Conservation (phyloP, 2,113 vertebrate species). For the Bufo gargarizans region DNA sequence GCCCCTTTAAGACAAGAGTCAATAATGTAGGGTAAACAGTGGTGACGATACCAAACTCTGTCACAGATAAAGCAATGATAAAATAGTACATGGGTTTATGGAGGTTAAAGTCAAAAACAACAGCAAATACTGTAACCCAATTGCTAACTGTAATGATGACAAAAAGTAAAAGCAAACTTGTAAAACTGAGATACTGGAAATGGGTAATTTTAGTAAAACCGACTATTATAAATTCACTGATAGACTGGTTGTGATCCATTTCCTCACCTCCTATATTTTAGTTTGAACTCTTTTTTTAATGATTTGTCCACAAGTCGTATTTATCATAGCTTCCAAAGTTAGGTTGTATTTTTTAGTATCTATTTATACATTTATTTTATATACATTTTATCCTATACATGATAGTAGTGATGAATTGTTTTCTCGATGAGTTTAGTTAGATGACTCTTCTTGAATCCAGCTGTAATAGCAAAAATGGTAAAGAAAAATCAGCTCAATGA, state of each 20-base stretch:
- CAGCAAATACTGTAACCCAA: conserved; percentile 59
- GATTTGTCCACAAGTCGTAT: neutral
- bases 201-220: conserved; percentile 59
- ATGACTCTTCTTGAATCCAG: no score
- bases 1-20: conserved; percentile 58
- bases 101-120: conserved; percentile 58
- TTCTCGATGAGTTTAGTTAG: no score
- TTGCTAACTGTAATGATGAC: conserved; percentile 61
- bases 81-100: conserved; percentile 67
- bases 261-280: neutral
- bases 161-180: no score
- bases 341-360: neutral
- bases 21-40: conserved; percentile 64
- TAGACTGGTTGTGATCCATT: conserved; percentile 20
- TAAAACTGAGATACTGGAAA: neutral
- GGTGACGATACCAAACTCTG: conserved; percentile 63
- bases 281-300: neutral
- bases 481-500: no score
- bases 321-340: neutral
- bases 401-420: no score
- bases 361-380: neutral
- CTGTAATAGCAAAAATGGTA: no score
- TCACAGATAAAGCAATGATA: conserved; percentile 63
- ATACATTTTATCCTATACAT: neutral
- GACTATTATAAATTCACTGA: conserved; percentile 63